phyloP scores from a whole-genome alignment of 2,888 invertebrate genomes.

The Xylocampa areola region DNA sequence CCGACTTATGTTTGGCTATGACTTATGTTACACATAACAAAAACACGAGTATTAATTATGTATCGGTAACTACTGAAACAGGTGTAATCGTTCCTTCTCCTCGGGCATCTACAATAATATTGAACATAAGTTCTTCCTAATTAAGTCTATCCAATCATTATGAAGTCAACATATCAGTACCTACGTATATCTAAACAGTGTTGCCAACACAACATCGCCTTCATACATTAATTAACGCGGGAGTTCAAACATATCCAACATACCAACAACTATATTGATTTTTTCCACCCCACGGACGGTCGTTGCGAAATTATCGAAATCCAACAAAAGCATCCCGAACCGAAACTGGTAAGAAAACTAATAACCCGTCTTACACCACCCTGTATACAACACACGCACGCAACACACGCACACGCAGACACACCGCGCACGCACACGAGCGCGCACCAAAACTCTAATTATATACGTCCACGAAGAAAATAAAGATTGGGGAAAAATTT shows the following conservation, averaged over 20 bases:
- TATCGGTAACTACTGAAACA: too few relatives aligned
- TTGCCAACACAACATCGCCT: slow-evolving; percentile 42
- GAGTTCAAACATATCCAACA: slow-evolving; percentile 60
- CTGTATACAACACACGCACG: slow-evolving; percentile 63
- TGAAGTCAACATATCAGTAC: slow-evolving; percentile 13
- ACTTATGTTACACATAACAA: too few relatives aligned
- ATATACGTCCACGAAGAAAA: slow-evolving; percentile 89
- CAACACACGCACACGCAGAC: slow-evolving; percentile 49
- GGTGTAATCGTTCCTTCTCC: too few relatives aligned
- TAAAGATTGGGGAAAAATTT: slow-evolving; percentile 90
- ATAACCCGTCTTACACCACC: slow-evolving; percentile 86
- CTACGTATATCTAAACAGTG: slow-evolving; percentile 10
- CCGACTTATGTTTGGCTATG: too few relatives aligned
- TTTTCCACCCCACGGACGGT: slow-evolving; percentile 70
- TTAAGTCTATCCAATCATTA: slow-evolving; percentile 13
- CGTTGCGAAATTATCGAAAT: slow-evolving; percentile 90
- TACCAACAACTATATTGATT: slow-evolving; percentile 73
- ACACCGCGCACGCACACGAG: slow-evolving; percentile 61
- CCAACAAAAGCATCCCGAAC: slow-evolving; percentile 86
- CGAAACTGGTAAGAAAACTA: slow-evolving; percentile 88
- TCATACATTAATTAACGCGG: slow-evolving; percentile 62
- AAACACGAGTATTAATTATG: too few relatives aligned
- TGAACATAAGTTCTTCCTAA: slow-evolving; percentile 8
- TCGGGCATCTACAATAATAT: not conserved
- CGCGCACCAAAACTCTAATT: slow-evolving; percentile 79